Base-by-base conservation (phyloP, 30 jellyfish, hydroid and myxozoan species). In the Aurelia sp. region DNA sequence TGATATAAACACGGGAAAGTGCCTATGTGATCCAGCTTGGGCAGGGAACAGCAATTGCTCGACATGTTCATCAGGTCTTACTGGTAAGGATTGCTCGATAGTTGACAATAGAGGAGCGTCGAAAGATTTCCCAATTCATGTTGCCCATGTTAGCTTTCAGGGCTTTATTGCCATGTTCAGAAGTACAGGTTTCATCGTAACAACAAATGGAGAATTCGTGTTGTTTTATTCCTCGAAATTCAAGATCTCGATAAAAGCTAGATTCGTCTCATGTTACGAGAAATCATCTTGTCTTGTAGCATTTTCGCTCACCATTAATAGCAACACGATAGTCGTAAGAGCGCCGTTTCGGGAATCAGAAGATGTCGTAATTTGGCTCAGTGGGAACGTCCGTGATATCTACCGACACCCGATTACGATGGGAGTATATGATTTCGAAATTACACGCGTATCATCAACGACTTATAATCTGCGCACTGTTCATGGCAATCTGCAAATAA, bases 11-110 rank as follows among this genome's bases (percentile, higher is more conserved):
- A 72, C 76, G 1, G 94, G 94, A 1, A 63, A 64, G 21, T 85
- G 94, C 60, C 59, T 64, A 4, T 85, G 94, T 44, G 67, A 64
- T 33, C 58, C 80, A 41, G 74, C 67, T 62, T 74, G 94, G 94
- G 64, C 53, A 21, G 94, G 94, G 50, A 70, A 65, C 63, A 9
- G 63, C 33, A 85, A 62, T 27, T 85, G 94, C 68, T 59, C 94
- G 13, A 74, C 67, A 8, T 85, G 94, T 70, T 48, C 82, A 9
- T 13, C 64, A 17, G 94, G 88, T 35, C 74, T 85, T 12, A 50
- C 79, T 27, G 94, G 94, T 12, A 74, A 27, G 13, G 80, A 63
- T 62, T 85, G 94, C 58, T 60, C 72, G 18, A 51, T 85, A 30
- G 53, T 65, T 12, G 74, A 62, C 50, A 58, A 4, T 57, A 65